Evolutionary conservation across 1,140 invertebrate genomes (phyloP), one percentile per base, ranked within the genome.

Genomic region (Ooceraea biroi): DNA sequence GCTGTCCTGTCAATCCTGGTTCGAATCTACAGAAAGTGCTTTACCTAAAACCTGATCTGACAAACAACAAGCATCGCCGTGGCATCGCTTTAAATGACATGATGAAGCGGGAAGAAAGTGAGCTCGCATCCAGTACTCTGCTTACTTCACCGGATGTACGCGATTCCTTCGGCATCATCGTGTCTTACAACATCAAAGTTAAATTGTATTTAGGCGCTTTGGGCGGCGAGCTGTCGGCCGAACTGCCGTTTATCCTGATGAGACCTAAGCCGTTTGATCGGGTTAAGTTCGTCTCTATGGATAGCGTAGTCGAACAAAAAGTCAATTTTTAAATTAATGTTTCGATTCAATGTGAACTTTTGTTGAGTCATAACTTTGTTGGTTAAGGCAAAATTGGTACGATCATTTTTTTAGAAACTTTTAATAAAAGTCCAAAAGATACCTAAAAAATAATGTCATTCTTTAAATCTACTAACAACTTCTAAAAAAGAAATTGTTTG

Each of bases 201-300:
- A 99, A 99, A 95, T 95, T 99, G 7, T 99, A 98, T 92, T 94
- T 99, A 82, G 98, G 99, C 27, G 98, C 98, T 66, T 95, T 99
- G 48, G 98, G 97, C 44, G 99, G 99, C 14, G 99, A 99, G 95
- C 94, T 99, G 11, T 96, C 97, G 17, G 98, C 99, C 3, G 99
- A 99, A 94, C 94, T 99, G 88, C 99, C 99, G 10, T 99, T 99
- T 94, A 98, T 99, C 58, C 94, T 99, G 57, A 99, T 99, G 97
- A 98, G 99, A 94, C 98, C 98, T 3, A 99, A 99, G 95, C 92
- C 93, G 0, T 80, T 88, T 0, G 92, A 92, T 0, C 91, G 91
- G 52, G 86, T 94, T 44, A 94, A 93, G 73, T 78, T 94, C 10
- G 58, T 92, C n/a, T 85, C 85, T n/a, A 83, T 85, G 0, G 85